Evolutionary conservation across 2,113 vertebrate genomes (phyloP), one percentile per base, ranked within the genome.

Genomic region (Orycteropus afer): DNA sequence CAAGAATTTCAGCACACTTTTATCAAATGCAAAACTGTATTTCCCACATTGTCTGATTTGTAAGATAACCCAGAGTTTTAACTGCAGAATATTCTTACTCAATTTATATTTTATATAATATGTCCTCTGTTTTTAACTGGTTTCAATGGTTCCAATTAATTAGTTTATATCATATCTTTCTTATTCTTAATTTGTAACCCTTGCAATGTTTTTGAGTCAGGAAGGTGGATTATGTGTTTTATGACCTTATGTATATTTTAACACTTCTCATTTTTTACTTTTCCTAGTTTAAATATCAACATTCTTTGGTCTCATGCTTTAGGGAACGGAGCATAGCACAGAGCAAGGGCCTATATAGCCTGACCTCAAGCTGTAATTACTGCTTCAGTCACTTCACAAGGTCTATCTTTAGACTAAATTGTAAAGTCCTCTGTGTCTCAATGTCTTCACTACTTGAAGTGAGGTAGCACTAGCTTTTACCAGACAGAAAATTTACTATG

Each of bases 161-260:
- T 89, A 85, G 55, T 81, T 95, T 96, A 29, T 65, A 25, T 53
- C 9, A 45, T 3, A 84, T 65, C 23, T 53, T 74, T 93, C 49
- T 34, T 3, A 76, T 57, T 87, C 17, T 83, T 25, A 32, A 20
- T 7, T 77, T 65, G 20, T 83, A 83, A 71, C 32, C 4, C 65
- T 45, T 59, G 1, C 14, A 55, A 82, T 10, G 0, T 55, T 94
- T 88, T 47, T 65, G 73, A 93, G 8, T 57, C 27, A 49, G 40
- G 2, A 14, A 95, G 12, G 4, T 59, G 34, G 8, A 5, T n/a
- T 5, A 49, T 80, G 17, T 63, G n/a, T 53, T 76, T 80, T 55
- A 20, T 42, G 32, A 87, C 76, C 4, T 20, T 73, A 69, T 25
- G 22, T 5, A 73, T 51, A 57, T 12, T 53, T 84, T 69, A 74